phyloP scores from a whole-genome alignment of 2,797 vertebrate genomes.

The Petrocephalus sullivani region DNA sequence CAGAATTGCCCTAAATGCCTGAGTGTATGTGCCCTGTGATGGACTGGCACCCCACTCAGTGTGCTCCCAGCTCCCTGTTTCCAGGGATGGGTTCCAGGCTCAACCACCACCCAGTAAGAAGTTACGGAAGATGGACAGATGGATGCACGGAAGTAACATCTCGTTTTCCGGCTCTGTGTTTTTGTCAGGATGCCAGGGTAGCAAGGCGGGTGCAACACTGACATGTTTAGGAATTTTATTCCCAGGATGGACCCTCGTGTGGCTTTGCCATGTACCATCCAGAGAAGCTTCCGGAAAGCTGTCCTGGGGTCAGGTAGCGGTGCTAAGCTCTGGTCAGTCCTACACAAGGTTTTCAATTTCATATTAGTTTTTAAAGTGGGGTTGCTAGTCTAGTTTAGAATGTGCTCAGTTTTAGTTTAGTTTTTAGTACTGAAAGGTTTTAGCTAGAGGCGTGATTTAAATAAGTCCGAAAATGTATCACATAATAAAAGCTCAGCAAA shows the following conservation, averaged over 20 bases:
- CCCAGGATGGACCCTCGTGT: not conserved
- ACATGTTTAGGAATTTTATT: not conserved
- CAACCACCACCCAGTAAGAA: not conserved
- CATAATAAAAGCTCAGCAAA: too few relatives aligned
- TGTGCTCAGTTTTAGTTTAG: too few relatives aligned
- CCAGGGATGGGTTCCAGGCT: not conserved
- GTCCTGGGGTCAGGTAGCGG: not conserved
- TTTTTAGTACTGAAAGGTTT: too few relatives aligned
- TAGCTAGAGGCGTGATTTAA: too few relatives aligned
- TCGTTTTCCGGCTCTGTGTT: not conserved
- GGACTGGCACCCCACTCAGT: not conserved
- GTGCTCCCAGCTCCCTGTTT: not conserved
- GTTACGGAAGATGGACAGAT: not conserved
- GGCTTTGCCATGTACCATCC: not conserved
- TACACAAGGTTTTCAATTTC: not conserved
- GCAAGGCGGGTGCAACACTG: not conserved
- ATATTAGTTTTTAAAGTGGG: too few relatives aligned
- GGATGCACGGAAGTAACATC: not conserved
- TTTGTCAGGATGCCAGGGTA: not conserved
- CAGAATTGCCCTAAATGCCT: not conserved
- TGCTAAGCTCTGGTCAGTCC: not conserved
- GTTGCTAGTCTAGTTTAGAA: too few relatives aligned
- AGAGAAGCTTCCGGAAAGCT: not conserved
- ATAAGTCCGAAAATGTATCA: too few relatives aligned
- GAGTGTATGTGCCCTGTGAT: not conserved